Conservation (phyloP, 2,888 invertebrate genomes). For the Trissonchulus sp. region DNA sequence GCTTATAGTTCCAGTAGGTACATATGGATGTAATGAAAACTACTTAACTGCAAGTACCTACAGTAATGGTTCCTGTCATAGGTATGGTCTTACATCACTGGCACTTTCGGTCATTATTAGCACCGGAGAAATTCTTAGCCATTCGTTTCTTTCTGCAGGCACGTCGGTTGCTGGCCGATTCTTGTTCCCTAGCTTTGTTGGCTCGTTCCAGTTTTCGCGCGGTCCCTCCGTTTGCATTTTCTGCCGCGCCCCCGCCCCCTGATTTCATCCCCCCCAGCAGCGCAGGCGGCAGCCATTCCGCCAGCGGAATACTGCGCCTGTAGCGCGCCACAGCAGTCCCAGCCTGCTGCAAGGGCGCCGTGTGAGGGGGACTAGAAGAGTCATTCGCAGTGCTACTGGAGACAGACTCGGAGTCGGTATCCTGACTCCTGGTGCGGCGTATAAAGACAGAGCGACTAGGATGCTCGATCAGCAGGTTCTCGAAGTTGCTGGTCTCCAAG, state of each 20-base stretch:
- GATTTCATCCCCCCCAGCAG: neutral
- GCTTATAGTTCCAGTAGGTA: too few species aligned
- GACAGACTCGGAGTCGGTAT: neutral
- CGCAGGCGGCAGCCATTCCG: neutral
- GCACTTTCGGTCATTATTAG: slow-evolving; percentile 64
- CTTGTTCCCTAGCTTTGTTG: slow-evolving; percentile 60
- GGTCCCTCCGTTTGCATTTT: slow-evolving; percentile 50
- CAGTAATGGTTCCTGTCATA: too few species aligned
- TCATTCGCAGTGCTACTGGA: too few species aligned
- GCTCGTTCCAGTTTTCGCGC: slow-evolving; percentile 58
- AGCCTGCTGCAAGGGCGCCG: too few species aligned
- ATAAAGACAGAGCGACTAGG: slow-evolving; percentile 62
- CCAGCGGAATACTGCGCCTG: slow-evolving; percentile 8
- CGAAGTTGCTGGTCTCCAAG: slow-evolving; percentile 67
- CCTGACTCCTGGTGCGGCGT: slow-evolving; percentile 43
- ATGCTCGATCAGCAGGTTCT: slow-evolving; percentile 74
- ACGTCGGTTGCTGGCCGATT: slow-evolving; percentile 54
- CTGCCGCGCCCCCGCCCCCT: neutral
- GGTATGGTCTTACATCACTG: slow-evolving; percentile 42
- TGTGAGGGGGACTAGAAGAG: too few species aligned
- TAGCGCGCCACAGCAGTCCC: too few species aligned
- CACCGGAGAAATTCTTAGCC: slow-evolving; percentile 54
- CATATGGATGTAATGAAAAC: too few species aligned
- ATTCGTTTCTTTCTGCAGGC: neutral
- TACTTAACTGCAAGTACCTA: too few species aligned